Conservation (phyloP, 2,888 invertebrate genomes). For the Chorisops tibialis region DNA sequence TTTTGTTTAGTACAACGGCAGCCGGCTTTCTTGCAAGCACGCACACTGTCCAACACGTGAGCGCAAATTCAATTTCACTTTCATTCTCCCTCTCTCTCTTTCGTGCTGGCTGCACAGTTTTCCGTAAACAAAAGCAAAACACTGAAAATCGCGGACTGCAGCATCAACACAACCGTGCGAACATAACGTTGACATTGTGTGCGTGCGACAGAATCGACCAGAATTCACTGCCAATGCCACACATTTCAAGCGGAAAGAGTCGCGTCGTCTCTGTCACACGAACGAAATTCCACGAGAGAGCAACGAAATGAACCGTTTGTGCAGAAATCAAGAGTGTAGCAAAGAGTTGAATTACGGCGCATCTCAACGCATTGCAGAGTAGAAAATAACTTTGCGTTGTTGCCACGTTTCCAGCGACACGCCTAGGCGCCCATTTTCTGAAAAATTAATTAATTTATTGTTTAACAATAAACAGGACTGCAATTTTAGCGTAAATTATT, state of each 20-base stretch:
- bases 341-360: not conserved
- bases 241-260: not conserved
- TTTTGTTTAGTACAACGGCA: conserved; percentile 10
- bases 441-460: too few species aligned
- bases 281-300: not conserved
- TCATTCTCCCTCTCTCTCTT: conserved; percentile 1
- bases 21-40: conserved; percentile 2
- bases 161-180: too few species aligned
- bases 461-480: too few species aligned
- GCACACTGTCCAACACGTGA: conserved; percentile 10
- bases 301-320: too few species aligned
- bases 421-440: too few species aligned
- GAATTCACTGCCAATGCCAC: conserved; percentile 30
- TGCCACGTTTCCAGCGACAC: too few species aligned
- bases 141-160: too few species aligned
- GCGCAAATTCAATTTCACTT: conserved; percentile 18
- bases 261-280: conserved; percentile 13
- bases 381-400: not conserved
- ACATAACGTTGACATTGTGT: too few species aligned
- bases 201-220: too few species aligned
- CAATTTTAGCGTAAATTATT: too few species aligned
- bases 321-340: too few species aligned
- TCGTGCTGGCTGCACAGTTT: not conserved
- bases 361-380: not conserved
- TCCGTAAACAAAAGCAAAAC: not conserved